Conservation (phyloP, 2,113 vertebrate species). For the Ellobius talpinus region DNA sequence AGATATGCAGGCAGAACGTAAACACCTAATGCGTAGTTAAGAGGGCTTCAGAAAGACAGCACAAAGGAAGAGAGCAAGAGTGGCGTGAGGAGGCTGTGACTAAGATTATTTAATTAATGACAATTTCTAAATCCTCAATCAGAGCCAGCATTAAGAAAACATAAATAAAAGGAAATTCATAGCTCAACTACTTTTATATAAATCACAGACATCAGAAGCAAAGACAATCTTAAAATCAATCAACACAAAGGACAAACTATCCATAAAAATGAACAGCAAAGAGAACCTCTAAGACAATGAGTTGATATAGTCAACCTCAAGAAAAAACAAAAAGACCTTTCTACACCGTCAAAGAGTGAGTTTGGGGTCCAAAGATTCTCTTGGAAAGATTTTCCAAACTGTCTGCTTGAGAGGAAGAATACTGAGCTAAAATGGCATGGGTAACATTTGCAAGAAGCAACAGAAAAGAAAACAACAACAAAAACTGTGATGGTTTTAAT, state of each 20-base stretch:
- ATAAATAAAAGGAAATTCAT: not conserved
- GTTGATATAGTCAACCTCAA: not conserved
- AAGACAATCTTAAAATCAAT: not conserved
- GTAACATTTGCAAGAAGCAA: not conserved
- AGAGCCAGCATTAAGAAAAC: not conserved
- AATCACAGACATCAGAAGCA: not conserved
- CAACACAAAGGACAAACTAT: not conserved
- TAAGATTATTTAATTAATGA: not conserved
- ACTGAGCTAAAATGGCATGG: not conserved
- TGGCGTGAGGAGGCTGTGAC: not conserved
- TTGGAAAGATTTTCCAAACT: not conserved
- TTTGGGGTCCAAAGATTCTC: not conserved
- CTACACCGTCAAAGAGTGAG: not conserved
- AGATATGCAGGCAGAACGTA: not conserved
- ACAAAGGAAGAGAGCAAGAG: not conserved
- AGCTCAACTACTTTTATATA: not conserved
- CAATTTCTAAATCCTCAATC: not conserved
- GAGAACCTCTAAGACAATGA: not conserved
- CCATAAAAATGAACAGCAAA: not conserved
- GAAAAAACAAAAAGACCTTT: not conserved
- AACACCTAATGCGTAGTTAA: too few species aligned
- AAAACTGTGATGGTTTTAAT: not conserved
- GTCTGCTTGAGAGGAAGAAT: not conserved
- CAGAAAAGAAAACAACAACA: not conserved
- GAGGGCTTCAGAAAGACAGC: not conserved